Base-by-base conservation (phyloP, 1,140 invertebrate genomes). In the Rhopalosiphum padi region DNA sequence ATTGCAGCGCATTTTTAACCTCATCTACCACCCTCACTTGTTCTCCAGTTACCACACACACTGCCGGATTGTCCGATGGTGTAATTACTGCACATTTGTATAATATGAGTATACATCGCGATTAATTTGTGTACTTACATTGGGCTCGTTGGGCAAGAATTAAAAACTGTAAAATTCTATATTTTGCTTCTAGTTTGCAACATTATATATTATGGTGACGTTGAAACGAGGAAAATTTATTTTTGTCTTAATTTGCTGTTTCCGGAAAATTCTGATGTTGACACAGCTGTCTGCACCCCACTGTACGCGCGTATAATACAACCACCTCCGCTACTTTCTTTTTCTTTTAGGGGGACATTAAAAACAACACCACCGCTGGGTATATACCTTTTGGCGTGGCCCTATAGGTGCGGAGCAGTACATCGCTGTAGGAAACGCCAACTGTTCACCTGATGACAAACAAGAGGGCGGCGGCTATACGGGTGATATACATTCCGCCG, bases 241-340 rank as follows among this genome's bases (percentile, higher is more conserved):
- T 43, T 60, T 90, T 18, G 7, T 90, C 53, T 90, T 90, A 68
- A 68, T 90, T 90, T 90, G 55, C n/a, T 9, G 86, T 87, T n/a
- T 25, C 35, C 82, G 91, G 91, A 86, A 93, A 93, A 93, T 15
- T 86, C 91, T 8, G n/a, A 23, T 93, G 91, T 93, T 93, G 82
- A 93, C 91, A 83, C 91, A 93, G 91, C 91, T 93, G 91, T 30
- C 55, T 23, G 25, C 43, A 18, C 41, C 25, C 23, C 43, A 37
- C 60, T 11, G 68, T 18, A 23, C 21, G 8, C 90, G 41, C 89
- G 11, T 53, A 37, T 53, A 90, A 90, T n/a, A 90, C 46, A 89
- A 21, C 30, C 1, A 2, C 60, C 41, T 11, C 83, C n/a, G 35
- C 35, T 35, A 46, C 23, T 90, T 60, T 90, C 48, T 90, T 90